These are phyloP conservation scores for Strigamia transsilvanica DNA, from an alignment of 2,888 invertebrate species.

Conservation along the genomic window DNA sequence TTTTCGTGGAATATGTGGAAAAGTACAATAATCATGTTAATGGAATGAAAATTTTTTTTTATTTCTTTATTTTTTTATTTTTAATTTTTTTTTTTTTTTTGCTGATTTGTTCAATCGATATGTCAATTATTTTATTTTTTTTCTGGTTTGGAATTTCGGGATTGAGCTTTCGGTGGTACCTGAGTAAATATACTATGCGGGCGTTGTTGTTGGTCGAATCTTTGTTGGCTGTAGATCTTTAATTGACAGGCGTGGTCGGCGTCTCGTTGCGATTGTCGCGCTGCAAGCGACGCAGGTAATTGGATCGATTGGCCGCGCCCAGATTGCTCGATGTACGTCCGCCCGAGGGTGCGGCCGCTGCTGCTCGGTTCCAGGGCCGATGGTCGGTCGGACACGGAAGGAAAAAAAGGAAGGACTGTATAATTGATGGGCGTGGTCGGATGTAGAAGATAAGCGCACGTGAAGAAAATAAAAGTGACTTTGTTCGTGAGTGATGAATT, in stretches of 20 bases:
- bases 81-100: too few species aligned
- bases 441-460: slow-evolving; percentile 35
- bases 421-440: slow-evolving; percentile 49
- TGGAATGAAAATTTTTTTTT: too few species aligned
- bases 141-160: background rate
- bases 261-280: slow-evolving; percentile 31
- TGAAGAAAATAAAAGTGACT: slow-evolving; percentile 42
- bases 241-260: slow-evolving; percentile 39
- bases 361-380: slow-evolving; percentile 17
- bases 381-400: slow-evolving; percentile 42
- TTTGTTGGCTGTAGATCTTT: slow-evolving; percentile 22
- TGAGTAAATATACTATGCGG: background rate
- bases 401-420: slow-evolving; percentile 48
- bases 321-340: slow-evolving; percentile 40
- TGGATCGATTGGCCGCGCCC: slow-evolving; percentile 48
- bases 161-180: background rate
- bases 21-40: too few species aligned
- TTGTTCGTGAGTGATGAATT: slow-evolving; percentile 20
- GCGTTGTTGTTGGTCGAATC: background rate
- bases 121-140: background rate
- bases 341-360: slow-evolving; percentile 20
- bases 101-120: too few species aligned
- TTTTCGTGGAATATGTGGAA: too few species aligned
- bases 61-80: too few species aligned
- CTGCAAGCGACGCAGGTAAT: slow-evolving; percentile 27